phyloP scores from a whole-genome alignment of 2,888 invertebrate genomes.

The Psylliodes chrysocephalus region DNA sequence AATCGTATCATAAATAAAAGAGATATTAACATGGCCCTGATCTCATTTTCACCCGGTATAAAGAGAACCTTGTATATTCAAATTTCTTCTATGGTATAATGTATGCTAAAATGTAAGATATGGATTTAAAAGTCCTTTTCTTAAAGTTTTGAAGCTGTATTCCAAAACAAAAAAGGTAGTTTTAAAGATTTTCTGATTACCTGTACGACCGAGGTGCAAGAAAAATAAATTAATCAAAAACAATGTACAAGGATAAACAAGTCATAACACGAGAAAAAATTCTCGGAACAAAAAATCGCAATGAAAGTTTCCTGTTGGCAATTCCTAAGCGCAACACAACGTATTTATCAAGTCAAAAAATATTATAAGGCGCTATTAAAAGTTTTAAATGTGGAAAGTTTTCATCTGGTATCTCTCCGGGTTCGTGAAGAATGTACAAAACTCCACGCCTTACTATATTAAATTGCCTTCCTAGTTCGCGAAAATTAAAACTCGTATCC shows the following conservation, averaged over 20 bases:
- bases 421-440: constrained; percentile 35
- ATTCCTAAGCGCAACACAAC: constrained; percentile 26
- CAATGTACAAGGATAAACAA: constrained; percentile 9
- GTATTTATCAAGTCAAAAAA: constrained; percentile 40
- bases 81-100: no score
- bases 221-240: constrained; percentile 11
- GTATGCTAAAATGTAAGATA: no score
- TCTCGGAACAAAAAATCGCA: constrained; percentile 14
- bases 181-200: no score
- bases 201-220: neutral
- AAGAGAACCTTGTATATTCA: no score
- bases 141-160: no score
- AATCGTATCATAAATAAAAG: no score
- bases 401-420: constrained; percentile 38
- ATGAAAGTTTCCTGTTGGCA: constrained; percentile 31
- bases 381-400: constrained; percentile 41
- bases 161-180: no score
- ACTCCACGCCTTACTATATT: constrained; percentile 41
- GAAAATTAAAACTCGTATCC: constrained; percentile 47
- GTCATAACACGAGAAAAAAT: constrained; percentile 3
- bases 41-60: no score
- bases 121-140: no score
- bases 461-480: constrained; percentile 44
- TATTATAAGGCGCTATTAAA: constrained; percentile 41
- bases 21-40: no score